Percentiles rank a stretch among this genome's conserved stretches.
phyloP scores from a whole-genome alignment of 2,888 invertebrate genomes.

The Dasypogon diadema region DNA sequence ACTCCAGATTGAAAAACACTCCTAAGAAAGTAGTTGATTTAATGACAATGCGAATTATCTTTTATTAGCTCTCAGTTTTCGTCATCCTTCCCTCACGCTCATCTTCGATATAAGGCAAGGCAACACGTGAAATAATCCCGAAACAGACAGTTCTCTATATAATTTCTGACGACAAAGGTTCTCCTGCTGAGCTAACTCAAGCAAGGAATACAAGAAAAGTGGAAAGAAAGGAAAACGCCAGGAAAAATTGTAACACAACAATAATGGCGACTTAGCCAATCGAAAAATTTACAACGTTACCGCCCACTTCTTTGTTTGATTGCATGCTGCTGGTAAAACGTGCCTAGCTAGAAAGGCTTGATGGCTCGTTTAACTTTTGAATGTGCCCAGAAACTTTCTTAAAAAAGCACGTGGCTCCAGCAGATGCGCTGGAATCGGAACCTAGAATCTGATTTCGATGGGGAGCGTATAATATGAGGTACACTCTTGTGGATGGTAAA shows the following conservation, averaged over 20 bases:
- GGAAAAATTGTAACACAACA: neutral
- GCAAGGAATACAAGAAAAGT: no score
- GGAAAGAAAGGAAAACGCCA: neutral
- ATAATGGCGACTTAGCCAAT: constrained; percentile 42
- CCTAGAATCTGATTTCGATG: neutral
- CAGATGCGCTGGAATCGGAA: neutral
- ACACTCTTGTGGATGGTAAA: no score
- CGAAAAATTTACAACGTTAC: constrained; percentile 39
- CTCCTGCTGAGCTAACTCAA: no score
- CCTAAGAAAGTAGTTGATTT: no score
- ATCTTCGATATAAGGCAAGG: no score
- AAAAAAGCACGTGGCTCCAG: neutral
- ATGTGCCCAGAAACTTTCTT: neutral
- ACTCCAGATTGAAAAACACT: no score
- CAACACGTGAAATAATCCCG: no score
- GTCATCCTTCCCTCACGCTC: no score
- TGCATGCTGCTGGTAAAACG: neutral
- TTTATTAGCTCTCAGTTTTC: no score
- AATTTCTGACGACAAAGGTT: no score
- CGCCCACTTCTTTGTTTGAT: constrained; percentile 18
- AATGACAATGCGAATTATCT: no score
- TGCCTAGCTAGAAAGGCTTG: neutral
- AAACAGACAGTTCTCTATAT: no score
- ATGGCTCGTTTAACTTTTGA: neutral
- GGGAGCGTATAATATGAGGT: neutral